A percentile compares a stretch with the other conserved stretches of the same genome.
Evolutionary conservation across 2,888 invertebrate species (phyloP).

Genomic region (Imbricaverruca yamaguchii): DNA sequence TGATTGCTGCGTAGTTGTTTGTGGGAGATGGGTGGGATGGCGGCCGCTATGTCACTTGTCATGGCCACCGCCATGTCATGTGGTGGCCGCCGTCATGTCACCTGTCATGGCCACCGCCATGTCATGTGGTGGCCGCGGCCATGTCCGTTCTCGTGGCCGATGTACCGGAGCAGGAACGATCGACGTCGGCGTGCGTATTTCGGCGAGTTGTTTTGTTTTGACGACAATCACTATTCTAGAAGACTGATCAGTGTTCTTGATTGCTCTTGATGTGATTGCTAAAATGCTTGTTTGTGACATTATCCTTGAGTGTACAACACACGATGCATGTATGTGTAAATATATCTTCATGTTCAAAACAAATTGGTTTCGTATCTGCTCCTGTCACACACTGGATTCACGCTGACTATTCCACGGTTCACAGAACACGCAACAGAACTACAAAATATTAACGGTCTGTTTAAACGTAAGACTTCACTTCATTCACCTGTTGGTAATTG

Average conservation of each 20-base stretch:
- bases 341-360: conserved; percentile 18
- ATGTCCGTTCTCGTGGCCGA: not conserved
- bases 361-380: too few species aligned
- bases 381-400: too few species aligned
- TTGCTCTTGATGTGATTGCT: conserved; percentile 21
- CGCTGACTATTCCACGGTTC: too few species aligned
- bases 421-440: too few species aligned
- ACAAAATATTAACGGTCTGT: too few species aligned
- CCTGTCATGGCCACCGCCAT: too few species aligned
- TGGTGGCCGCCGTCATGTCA: too few species aligned
- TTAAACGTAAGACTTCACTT: too few species aligned
- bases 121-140: too few species aligned
- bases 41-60: not conserved
- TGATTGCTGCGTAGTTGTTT: not conserved
- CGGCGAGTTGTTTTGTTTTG: conserved; percentile 19
- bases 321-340: conserved; percentile 19
- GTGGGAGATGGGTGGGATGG: not conserved
- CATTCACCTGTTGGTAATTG: too few species aligned
- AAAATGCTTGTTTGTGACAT: conserved; percentile 21
- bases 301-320: conserved; percentile 21
- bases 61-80: too few species aligned
- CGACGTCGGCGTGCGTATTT: not conserved
- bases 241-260: conserved; percentile 6
- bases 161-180: not conserved
- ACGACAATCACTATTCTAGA: conserved; percentile 20